Evolutionary conservation across 1,140 invertebrate genomes (phyloP), one percentile per base, ranked within the genome.

Genomic region (Plectrocnemia conspersa): DNA sequence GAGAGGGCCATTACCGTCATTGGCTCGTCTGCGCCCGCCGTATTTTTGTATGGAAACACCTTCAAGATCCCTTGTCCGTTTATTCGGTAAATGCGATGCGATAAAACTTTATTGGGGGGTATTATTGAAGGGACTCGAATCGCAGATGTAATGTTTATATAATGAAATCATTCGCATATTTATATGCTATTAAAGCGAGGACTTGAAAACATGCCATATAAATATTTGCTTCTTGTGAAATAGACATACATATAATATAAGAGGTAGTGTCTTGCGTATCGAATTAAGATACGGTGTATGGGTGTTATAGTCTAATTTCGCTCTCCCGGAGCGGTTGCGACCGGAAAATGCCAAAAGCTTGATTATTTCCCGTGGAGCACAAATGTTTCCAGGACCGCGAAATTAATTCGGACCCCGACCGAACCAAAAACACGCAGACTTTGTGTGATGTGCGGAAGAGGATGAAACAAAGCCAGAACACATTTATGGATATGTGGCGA

Each of bases 1-100:
- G 18, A 35, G 45, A 36, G 52, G 40, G 29, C 56, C 41, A 55
- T 59, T 59, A 59, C 54, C 27, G 52, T 33, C 47, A 54, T 49
- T 35, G 33, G 42, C 22, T 55, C 53, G 35, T 44, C 53, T 45
- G 13, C 33, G 32, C 2, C 23, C 22, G 32, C 47, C 44, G 44
- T 32, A 47, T 32, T 47, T 50, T 50, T 50, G 35, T 50, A 38
- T 35, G 33, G 47, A 18, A 38, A 36, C 46, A 36, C 46, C 46
- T 35, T 50, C 18, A n/a, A 38, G 47, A 38, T 23, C 47, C 33
- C 19, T 21, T 38, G 47, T 50, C 47, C 47, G 45, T 47, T 47
- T 47, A 47, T 47, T 32, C 45, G 45, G 45, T 21, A 38, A 50
- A 50, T 50, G 47, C 33, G 47, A 38, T 16, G 7, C 47, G 47